Base-by-base conservation (phyloP, 2,797 vertebrate species). In the Sebastolobus alascanus region DNA sequence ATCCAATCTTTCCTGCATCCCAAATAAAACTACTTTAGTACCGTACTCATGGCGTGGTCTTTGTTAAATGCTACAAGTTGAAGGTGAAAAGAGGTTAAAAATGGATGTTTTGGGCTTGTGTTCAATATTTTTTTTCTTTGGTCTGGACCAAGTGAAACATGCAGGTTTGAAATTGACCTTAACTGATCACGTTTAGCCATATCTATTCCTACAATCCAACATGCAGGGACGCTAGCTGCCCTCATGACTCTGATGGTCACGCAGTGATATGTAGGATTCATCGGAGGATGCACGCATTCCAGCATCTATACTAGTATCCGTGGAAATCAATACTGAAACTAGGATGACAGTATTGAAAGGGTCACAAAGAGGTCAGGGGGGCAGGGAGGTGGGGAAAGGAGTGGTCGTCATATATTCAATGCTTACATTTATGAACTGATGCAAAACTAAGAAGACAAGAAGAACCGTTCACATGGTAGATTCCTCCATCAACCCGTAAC, bases 321-420 rank as follows among this genome's bases (percentile, higher is more conserved):
- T 68, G 73, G 75, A 69, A 73, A 90, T 88, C 52, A 50, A 74
- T 60, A 35, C 50, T 31, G 55, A 54, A 75, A 69, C 22, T 18
- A 40, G 4, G 29, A 18, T 8, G 43, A 54, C 61, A 22, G 31
- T 25, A 3, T 2, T 4, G 50, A 33, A 43, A 1, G 58, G 75
- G 75, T 89, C 78, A 81, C 59, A 35, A 0, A n/a, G 64, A 84
- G 85, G 83, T 69, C 77, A 73, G 68, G 2, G 6, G 69, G 63
- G 25, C 2, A 9, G 56, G 5, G 29, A 76, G 3, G 6, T 2
- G 22, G 38, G 6, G 10, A 4, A 35, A 20, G 56, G 56, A 31
- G 56, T 37, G 35, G 35, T 37, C 35, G 6, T 37, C 35, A 25
- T 25, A 25, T 4, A n/a, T 1, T 79, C 29, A 46, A 5, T 14